A percentile compares a stretch with the other conserved stretches of the same genome.
Conservation (phyloP, 2,888 invertebrate genomes). For the Trichopria drosophilae region DNA sequence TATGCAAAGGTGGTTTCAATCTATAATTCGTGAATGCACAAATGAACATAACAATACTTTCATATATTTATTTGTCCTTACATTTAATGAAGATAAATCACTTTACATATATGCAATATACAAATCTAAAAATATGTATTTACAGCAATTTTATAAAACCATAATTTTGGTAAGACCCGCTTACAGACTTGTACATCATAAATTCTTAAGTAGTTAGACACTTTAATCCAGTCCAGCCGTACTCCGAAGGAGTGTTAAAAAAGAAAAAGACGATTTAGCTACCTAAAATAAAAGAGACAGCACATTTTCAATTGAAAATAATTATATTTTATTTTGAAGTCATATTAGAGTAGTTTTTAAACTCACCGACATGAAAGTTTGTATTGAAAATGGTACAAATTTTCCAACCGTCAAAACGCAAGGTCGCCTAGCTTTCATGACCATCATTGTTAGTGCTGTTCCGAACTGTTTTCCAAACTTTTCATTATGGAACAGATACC, state of each 20-base stretch:
- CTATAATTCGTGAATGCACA: no score
- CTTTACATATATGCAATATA: no score
- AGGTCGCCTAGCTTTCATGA: slow-evolving; percentile 23
- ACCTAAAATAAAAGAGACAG: slow-evolving; percentile 21
- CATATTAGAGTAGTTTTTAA: neutral
- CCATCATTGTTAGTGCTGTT: slow-evolving; percentile 15
- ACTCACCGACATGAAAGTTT: slow-evolving; percentile 33
- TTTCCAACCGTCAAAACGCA: slow-evolving; percentile 32
- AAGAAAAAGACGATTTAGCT: slow-evolving; percentile 22
- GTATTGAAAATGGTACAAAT: slow-evolving; percentile 31
- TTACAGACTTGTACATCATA: no score
- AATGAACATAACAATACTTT: no score
- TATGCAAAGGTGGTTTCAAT: no score
- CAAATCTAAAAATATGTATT: no score
- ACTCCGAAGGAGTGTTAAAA: slow-evolving; percentile 23
- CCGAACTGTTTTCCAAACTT: slow-evolving; percentile 26
- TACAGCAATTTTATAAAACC: no score
- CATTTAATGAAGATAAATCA: no score
- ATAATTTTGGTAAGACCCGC: no score
- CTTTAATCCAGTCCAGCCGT: no score
- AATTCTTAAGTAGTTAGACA: no score
- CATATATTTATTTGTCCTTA: no score
- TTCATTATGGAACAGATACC: slow-evolving; percentile 21
- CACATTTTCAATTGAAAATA: neutral
- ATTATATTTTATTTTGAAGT: neutral